Evolutionary conservation across 2,888 invertebrate genomes (phyloP).

Genomic region (Camponotus fellah): DNA sequence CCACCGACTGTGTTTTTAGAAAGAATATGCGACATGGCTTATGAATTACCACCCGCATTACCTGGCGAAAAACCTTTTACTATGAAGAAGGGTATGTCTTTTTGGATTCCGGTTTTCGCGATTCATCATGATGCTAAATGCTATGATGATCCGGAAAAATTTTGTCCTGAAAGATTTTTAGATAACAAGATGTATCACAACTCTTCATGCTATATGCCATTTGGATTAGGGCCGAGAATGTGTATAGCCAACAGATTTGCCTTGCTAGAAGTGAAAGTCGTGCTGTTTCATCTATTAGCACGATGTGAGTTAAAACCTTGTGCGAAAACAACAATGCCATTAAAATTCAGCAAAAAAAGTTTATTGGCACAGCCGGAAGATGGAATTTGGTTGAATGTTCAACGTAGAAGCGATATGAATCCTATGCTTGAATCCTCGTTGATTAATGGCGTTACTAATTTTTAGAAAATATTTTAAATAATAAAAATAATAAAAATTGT

Average conservation of each 20-base stretch:
- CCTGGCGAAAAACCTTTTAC: constrained; percentile 76
- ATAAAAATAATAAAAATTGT: not conserved
- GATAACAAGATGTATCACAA: constrained; percentile 79
- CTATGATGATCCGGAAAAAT: constrained; percentile 83
- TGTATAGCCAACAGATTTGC: constrained; percentile 80
- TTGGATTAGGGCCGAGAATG: constrained; percentile 82
- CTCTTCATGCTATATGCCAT: constrained; percentile 80
- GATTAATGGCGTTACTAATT: constrained; percentile 24
- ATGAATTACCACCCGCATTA: constrained; percentile 75
- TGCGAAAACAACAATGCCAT: constrained; percentile 84
- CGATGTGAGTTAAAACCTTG: constrained; percentile 76
- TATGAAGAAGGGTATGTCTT: constrained; percentile 76
- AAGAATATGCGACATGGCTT: constrained; percentile 76
- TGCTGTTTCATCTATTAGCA: constrained; percentile 66
- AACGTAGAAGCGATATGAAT: constrained; percentile 58
- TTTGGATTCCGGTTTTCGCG: constrained; percentile 79
- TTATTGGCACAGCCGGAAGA: constrained; percentile 54
- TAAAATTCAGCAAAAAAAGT: constrained; percentile 71
- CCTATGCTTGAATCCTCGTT: not conserved
- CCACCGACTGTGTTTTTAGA: constrained; percentile 77
- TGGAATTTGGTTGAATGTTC: constrained; percentile 71
- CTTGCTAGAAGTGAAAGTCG: constrained; percentile 70
- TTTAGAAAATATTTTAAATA: not conserved
- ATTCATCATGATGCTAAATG: constrained; percentile 82
- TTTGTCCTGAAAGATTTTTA: constrained; percentile 84